Base-by-base conservation (phyloP, 2,797 vertebrate species). In the Hydrophis major region DNA sequence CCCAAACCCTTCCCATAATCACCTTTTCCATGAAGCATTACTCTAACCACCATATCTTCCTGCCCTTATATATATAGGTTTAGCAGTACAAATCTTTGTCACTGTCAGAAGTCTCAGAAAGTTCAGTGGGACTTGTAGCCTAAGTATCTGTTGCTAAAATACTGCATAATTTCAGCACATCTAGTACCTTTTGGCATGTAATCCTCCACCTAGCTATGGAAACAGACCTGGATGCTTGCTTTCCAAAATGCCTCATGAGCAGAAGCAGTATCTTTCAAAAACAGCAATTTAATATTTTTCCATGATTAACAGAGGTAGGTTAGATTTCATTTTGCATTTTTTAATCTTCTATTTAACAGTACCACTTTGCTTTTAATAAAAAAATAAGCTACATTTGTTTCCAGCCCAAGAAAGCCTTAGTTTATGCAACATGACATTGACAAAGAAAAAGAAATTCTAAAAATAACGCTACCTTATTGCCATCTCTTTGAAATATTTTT, bases 401-500 rank as follows among this genome's bases (percentile, higher is more conserved):
- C 50, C 47, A 91, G 78, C 13, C 74, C 47, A 14, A 27, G 87
- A 86, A 18, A 92, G 42, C 11, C 88, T 93, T 88, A 89, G 55
- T 20, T 94, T 93, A 87, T 89, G 87, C 42, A 93, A 69, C 0
- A 0, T 28, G 20, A 50, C 11, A 83, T 18, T 92, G 87, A 88
- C 61, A 74, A 22, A 27, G 63, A 56, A 6, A 78, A 93, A 74
- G 27, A 4, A 27, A 50, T 53, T 28, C 86, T 91, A 69, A 88
- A 74, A 74, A 28, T 88, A 74, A 74, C 60, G 1, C 4, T 25
- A 18, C 18, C 95, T 66, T 93, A 94, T 88, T 95, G 86, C 86
- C 59, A 0, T 86, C 7, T 27, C 86, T 91, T 93, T 95, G 92
- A 93, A 94, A 95, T 60, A 42, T 42, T 59, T 91, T 90, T 55